Conservation (phyloP, 2,113 vertebrate genomes). For the Peromyscus maniculatus region DNA sequence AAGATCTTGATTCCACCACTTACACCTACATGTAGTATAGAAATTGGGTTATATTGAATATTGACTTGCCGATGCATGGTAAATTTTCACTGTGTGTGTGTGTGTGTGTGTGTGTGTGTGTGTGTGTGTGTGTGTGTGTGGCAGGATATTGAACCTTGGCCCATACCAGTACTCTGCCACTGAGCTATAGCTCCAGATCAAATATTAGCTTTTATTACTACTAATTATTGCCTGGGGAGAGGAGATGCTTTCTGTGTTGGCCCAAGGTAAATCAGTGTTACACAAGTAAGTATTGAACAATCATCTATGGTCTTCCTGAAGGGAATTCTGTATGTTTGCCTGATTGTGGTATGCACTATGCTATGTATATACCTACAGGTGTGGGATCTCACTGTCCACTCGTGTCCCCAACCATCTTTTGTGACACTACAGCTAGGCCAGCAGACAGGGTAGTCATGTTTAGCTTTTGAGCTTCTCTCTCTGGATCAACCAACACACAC, state of each 20-base stretch:
- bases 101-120: neutral
- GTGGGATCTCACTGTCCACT: neutral
- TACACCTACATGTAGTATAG: neutral
- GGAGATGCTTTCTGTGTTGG: neutral
- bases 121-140: neutral
- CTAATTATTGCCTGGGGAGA: constrained; percentile 6
- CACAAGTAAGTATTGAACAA: neutral
- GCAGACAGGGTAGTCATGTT: neutral
- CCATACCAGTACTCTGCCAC: neutral
- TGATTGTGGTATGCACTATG: neutral
- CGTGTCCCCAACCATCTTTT: neutral
- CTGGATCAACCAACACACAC: neutral
- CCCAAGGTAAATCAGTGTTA: neutral
- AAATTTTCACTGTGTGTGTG: neutral
- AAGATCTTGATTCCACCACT: neutral
- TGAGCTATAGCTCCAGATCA: neutral
- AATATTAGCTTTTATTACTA: neutral
- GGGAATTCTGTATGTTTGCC: neutral
- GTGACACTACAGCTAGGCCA: neutral
- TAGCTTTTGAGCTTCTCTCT: constrained; percentile 8
- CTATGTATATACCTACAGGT: neutral
- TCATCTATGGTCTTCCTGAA: neutral
- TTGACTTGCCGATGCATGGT: neutral
- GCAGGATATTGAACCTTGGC: neutral
- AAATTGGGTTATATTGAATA: neutral